A percentile compares a stretch with the other conserved stretches of the same genome.
Evolutionary conservation across 2,888 invertebrate species (phyloP).

Genomic region (Dolichomitus sp.): DNA sequence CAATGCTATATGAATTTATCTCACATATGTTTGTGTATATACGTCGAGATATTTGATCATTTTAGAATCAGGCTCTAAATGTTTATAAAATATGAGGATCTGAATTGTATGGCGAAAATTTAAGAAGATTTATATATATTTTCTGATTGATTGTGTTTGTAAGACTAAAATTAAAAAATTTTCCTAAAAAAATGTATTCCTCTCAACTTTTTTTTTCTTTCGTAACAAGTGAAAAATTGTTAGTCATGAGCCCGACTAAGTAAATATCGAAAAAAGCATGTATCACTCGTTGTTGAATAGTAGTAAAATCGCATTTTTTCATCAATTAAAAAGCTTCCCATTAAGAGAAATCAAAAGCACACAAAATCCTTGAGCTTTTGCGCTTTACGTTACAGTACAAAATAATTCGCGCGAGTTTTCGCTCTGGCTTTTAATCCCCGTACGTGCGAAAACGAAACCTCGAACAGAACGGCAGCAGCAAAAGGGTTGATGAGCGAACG

Average conservation of each 20-base stretch:
- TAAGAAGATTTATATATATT: too few species aligned
- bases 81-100: too few species aligned
- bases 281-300: not conserved
- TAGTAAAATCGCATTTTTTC: not conserved
- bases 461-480: slow-evolving; percentile 17
- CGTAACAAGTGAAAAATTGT: too few species aligned
- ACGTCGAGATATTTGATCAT: too few species aligned
- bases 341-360: slow-evolving; percentile 12
- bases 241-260: not conserved
- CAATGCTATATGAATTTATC: too few species aligned
- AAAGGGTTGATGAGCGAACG: slow-evolving; percentile 48
- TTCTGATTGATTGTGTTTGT: too few species aligned
- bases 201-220: too few species aligned
- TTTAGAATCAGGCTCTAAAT: too few species aligned
- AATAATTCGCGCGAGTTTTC: slow-evolving; percentile 32
- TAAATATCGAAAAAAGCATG: not conserved
- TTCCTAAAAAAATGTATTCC: too few species aligned
- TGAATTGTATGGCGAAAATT: too few species aligned
- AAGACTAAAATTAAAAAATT: too few species aligned
- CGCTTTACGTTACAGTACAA: slow-evolving; percentile 7
- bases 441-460: slow-evolving; percentile 60
- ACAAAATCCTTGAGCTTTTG: slow-evolving; percentile 18
- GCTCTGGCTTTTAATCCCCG: slow-evolving; percentile 48
- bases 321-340: not conserved
- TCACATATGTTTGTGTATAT: too few species aligned